Evolutionary conservation across 2,888 invertebrate species (phyloP).

Genomic region (Amphipyra tragopoginis): DNA sequence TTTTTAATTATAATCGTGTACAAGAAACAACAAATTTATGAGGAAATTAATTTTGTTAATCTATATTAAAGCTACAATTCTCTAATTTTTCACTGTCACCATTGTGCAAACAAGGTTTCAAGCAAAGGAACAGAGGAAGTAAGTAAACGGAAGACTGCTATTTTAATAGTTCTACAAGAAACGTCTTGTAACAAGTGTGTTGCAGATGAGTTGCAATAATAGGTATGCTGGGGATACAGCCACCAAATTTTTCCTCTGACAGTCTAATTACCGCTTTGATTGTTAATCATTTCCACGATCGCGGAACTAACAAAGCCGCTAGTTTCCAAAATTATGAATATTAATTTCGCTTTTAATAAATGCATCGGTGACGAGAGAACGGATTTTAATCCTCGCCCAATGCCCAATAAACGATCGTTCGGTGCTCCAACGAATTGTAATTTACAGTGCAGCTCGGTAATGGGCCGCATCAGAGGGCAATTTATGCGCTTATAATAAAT

Average conservation of each 20-base stretch:
- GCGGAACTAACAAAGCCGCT: constrained; percentile 46
- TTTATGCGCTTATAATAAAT: constrained; percentile 90
- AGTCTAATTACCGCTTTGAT: constrained; percentile 35
- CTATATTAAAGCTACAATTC: no score
- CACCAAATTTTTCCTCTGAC: constrained; percentile 45
- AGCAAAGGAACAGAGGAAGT: no score
- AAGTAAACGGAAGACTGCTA: no score
- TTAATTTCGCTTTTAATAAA: constrained; percentile 60
- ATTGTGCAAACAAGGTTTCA: no score
- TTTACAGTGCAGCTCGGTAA: constrained; percentile 84
- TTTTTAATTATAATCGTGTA: no score
- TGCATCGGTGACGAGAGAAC: constrained; percentile 55
- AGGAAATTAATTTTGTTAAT: no score
- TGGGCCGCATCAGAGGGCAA: constrained; percentile 87
- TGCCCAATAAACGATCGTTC: constrained; percentile 83
- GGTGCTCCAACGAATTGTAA: constrained; percentile 83
- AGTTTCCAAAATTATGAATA: constrained; percentile 58
- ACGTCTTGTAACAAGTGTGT: no score
- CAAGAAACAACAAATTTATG: no score
- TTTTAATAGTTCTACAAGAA: no score
- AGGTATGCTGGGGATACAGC: neutral
- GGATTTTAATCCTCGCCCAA: constrained; percentile 74
- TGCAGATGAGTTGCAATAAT: neutral
- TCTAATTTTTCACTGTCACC: no score
- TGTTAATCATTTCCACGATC: constrained; percentile 43